A percentile compares a stretch with the other conserved stretches of the same genome.
These are phyloP conservation scores for Micromesistius poutassou DNA, from an alignment of 2,797 vertebrate species.

Conservation along the genomic window DNA sequence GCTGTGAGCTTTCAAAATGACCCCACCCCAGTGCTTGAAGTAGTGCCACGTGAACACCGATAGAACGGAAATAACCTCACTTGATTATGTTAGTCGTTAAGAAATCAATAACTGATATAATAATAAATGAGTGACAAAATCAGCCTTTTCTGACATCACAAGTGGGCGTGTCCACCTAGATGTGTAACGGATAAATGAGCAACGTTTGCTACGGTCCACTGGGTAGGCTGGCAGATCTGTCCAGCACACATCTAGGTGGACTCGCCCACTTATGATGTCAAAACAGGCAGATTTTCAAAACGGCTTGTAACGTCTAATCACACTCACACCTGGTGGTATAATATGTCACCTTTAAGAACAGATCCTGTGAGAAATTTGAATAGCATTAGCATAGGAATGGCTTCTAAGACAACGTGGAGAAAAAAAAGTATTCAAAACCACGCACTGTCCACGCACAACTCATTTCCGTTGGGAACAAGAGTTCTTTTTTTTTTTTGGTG, in stretches of 20 bases:
- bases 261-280: too few species aligned
- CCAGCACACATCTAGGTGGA: too few species aligned
- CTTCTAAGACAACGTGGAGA: neutral
- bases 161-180: too few species aligned
- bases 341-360: neutral
- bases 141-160: too few species aligned
- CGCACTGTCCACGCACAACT: neutral
- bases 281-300: too few species aligned
- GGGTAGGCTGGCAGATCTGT: too few species aligned
- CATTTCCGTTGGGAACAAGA: neutral
- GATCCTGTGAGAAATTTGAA: neutral
- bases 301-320: too few species aligned
- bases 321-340: too few species aligned
- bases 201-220: too few species aligned
- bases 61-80: neutral
- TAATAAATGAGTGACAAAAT: too few species aligned
- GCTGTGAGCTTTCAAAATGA: neutral
- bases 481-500: conserved; percentile 2
- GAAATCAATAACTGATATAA: too few species aligned
- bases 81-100: neutral
- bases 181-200: too few species aligned
- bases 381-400: neutral
- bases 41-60: neutral
- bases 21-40: neutral
- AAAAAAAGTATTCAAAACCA: neutral